Evolutionary conservation across 2,113 vertebrate genomes (phyloP), one percentile per base, ranked within the genome.

Genomic region (Paratilapia polleni): DNA sequence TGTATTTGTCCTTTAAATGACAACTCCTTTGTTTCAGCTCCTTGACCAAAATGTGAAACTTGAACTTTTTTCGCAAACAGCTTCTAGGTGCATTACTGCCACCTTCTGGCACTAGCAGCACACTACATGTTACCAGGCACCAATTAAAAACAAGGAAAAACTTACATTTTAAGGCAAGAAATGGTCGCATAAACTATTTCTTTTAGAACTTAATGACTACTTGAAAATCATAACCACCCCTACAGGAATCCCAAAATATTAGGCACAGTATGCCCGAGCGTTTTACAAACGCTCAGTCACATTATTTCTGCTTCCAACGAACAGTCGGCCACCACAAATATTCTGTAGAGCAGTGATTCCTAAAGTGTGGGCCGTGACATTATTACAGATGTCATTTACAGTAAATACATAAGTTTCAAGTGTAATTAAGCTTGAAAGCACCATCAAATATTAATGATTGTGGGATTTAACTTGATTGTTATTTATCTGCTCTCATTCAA

Each of bases 51-150:
- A 17, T 43, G 38, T 66, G 38, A 68, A 17, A 47, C 12, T 38
- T 24, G 17, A 11, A 17, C 59, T n/a, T 19, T 17, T n/a, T 12
- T 47, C 22, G 6, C 0, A 8, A 49, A 28, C 0, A 0, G 9
- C 1, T 28, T 28, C 9, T 4, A 73, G 43, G 26, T 31, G 3
- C 6, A 31, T n/a, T 54, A 54, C 68, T 54, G 68, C 47, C 68
- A 34, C 47, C 68, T 1, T 73, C 26, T 73, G 68, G 17, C 17
- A 73, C 24, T 13, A 52, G 24, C 17, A 5, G 17, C 1, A 20
- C 6, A 34, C 49, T 49, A 57, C 56, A 56, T 56, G 47, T 49
- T 15, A 15, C 6, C 28, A 7, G 19, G 52, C 8, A n/a, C 5
- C 17, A 7, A 19, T 52, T 52, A 52, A 54, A 54, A 20, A 28